phyloP scores from a whole-genome alignment of 2,113 vertebrate species.

The Heteronetta atricapilla region DNA sequence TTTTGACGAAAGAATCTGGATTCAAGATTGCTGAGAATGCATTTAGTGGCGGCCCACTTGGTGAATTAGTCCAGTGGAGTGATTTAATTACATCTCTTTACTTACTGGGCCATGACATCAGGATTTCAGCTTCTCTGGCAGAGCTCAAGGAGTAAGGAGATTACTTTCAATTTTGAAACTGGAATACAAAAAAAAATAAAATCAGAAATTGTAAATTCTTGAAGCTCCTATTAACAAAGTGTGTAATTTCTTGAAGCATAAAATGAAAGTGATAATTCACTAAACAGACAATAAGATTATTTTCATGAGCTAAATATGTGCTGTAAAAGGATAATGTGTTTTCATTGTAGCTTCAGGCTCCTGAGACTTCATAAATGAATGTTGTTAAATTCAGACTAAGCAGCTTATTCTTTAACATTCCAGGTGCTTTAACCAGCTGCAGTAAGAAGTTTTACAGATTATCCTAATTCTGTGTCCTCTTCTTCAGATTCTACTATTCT shows the following conservation, averaged over 20 bases:
- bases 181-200: conserved; percentile 55
- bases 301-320: conserved; percentile 76
- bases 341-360: conserved; percentile 74
- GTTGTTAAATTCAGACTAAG: conserved; percentile 72
- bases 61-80: conserved; percentile 99
- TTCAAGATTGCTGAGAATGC: conserved; percentile 99
- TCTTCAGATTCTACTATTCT: conserved; percentile 53
- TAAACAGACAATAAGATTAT: conserved; percentile 79
- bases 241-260: conserved; percentile 71
- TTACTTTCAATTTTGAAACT: conserved; percentile 78
- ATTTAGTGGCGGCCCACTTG: conserved; percentile 95
- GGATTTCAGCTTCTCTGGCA: conserved; percentile 95
- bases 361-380: conserved; percentile 72
- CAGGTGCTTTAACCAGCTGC: conserved; percentile 76
- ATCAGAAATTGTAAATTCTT: conserved; percentile 63
- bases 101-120: conserved; percentile 95
- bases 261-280: conserved; percentile 79
- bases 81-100: conserved; percentile 99
- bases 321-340: conserved; percentile 77
- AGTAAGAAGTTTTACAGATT: conserved; percentile 40
- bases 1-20: conserved; percentile 98
- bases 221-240: conserved; percentile 68
- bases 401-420: conserved; percentile 70
- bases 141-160: conserved; percentile 98
- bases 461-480: conserved; percentile 42